Evolutionary conservation across 2,113 vertebrate genomes (phyloP), one percentile per base, ranked within the genome.

Genomic region (Urocynchramus pylzowi): DNA sequence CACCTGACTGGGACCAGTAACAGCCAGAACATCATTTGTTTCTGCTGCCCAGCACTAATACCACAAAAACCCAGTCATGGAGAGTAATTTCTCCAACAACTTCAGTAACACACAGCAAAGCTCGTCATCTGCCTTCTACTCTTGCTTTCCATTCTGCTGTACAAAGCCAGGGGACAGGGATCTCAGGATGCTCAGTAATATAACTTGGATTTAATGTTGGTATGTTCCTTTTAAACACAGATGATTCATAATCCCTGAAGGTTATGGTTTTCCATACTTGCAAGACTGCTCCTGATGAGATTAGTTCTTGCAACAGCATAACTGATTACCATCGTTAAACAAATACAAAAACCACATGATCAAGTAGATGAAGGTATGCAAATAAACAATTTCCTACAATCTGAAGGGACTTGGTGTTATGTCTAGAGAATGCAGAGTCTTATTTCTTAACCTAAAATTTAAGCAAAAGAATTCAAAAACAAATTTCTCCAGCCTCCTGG

Each of bases 201-300:
- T 35, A 70, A 77, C 14, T 75, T 24, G 22, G 14, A 42, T 81
- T 87, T 90, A 81, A 87, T 75, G 52, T 10, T 7, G 6, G 12
- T 64, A 13, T 53, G 37, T 31, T 84, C 49, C 22, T 60, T 90
- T 86, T 64, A 89, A 92, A 52, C 33, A 35, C 3, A 24, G 41
- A 67, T 84, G 75, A 96, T 84, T 84, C 85, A 89, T 37, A 92
- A 94, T 37, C 76, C 64, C 85, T 86, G 60, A 77, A 93, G 82
- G 30, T 52, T 74, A 63, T 13, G 20, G 53, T 63, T 94, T 89
- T 80, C 82, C 76, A 67, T 81, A 94, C 67, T 89, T 63, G 79
- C 64, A 90, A 88, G 30, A 61, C 67, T 2, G 10, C 35, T 85
- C 70, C 68, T 88, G 68, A 77, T 54, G 31, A 70, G 75, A 89